Conservation (phyloP, 2,113 vertebrate species). For the Anarrhichthys ocellatus region DNA sequence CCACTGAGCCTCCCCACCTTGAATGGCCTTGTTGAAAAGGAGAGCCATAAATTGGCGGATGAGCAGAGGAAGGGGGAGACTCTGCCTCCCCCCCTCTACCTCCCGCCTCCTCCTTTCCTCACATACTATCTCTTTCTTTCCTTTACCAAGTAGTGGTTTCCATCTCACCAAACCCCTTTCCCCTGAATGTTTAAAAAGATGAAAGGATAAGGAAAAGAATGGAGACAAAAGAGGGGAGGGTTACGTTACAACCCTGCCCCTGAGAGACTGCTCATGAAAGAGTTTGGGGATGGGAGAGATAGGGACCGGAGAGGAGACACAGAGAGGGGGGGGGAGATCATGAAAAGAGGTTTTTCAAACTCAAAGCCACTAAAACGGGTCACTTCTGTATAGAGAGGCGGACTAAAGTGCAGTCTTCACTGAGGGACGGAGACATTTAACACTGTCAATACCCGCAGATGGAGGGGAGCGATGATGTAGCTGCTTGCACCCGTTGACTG, state of each 20-base stretch:
- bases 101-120: slow-evolving; percentile 1
- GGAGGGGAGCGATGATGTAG: slow-evolving; percentile 49
- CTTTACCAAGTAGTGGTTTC: slow-evolving; percentile 80
- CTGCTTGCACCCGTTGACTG: slow-evolving; percentile 52
- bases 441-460: slow-evolving; percentile 54
- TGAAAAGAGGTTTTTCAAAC: slow-evolving; percentile 76
- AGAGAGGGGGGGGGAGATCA: slow-evolving; percentile 52
- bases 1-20: slow-evolving; percentile 68
- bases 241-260: slow-evolving; percentile 84
- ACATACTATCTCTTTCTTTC: slow-evolving; percentile 75
- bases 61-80: slow-evolving; percentile 47
- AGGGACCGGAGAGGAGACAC: slow-evolving; percentile 77
- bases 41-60: slow-evolving; percentile 71
- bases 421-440: slow-evolving; percentile 66
- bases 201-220: slow-evolving; percentile 87
- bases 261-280: slow-evolving; percentile 84
- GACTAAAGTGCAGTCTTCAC: slow-evolving; percentile 66
- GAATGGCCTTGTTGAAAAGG: slow-evolving; percentile 78
- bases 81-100: slow-evolving; percentile 31
- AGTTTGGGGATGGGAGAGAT: slow-evolving; percentile 83
- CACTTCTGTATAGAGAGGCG: slow-evolving; percentile 65
- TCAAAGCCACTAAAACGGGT: slow-evolving; percentile 68
- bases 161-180: slow-evolving; percentile 78
- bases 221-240: slow-evolving; percentile 80
- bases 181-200: slow-evolving; percentile 84